Conservation (phyloP, 2,888 invertebrate species). For the Baronia brevicornis region DNA sequence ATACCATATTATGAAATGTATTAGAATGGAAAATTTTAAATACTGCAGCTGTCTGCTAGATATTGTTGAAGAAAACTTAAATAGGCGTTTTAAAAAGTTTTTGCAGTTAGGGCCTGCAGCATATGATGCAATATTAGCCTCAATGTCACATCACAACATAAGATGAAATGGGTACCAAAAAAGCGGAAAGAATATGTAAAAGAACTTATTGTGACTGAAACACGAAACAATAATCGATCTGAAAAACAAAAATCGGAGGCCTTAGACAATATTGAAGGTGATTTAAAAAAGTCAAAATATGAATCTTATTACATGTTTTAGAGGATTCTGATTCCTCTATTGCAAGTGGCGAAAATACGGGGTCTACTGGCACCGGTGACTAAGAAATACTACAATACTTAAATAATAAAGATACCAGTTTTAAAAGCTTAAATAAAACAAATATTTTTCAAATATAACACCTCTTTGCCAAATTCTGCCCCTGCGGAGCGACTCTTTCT, state of each 20-base stretch:
- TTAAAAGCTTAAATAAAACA: constrained; percentile 19
- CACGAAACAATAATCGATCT: constrained; percentile 14
- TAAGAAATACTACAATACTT: constrained; percentile 18
- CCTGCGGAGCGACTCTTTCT: no score
- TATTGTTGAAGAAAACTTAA: no score
- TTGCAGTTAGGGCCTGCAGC: constrained; percentile 16
- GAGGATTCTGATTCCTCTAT: constrained; percentile 19
- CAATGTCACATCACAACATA: constrained; percentile 18
- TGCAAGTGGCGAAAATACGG: constrained; percentile 18
- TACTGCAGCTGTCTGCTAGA: no score
- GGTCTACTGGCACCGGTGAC: constrained; percentile 14
- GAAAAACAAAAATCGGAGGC: constrained; percentile 14
- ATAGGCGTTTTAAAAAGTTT: constrained; percentile 7
- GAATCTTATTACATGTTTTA: constrained; percentile 19
- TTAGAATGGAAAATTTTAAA: no score
- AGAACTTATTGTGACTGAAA: constrained; percentile 16
- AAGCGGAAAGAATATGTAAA: constrained; percentile 11
- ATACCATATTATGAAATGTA: no score
- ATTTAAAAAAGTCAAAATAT: constrained; percentile 14
- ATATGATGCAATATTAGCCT: constrained; percentile 20
- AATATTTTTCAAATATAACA: constrained; percentile 17
- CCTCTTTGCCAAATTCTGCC: constrained; percentile 20
- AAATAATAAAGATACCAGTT: constrained; percentile 16
- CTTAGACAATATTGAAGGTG: constrained; percentile 12
- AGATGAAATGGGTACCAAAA: constrained; percentile 18